Base-by-base conservation (phyloP, 2,888 invertebrate genomes). In the Cabera pusaria region DNA sequence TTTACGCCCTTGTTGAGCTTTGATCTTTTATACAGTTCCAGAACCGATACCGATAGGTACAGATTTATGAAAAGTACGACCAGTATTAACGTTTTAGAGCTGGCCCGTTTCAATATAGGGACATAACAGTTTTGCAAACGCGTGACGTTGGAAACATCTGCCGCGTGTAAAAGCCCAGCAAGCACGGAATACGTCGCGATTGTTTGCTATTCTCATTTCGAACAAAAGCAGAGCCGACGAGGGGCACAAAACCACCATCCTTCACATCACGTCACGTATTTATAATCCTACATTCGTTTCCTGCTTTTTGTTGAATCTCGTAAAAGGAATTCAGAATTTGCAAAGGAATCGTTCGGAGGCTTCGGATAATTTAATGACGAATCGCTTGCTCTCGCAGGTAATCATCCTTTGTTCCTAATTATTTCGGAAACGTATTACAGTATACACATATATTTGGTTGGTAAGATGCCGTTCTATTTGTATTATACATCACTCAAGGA, bases 221-320 rank as follows among this genome's bases (percentile, higher is more conserved):
- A 72, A 82, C 79, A 80, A 82, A 74, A 69, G 73, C 60, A 55
- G 55, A 48, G 48, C 36, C 48, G 53, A 47, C 45, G 49, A 37
- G 51, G 67, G 71, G 77, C 66, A 67, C 77, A 77, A 75, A 83
- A 75, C 83, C 84, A 79, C 80, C 84, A 84, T 81, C 83, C 78
- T 75, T 68, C 70, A 71, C 71, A 72, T 72, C 74, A 66, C 73
- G 67, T 74, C 82, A 80, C 78, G 82, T 84, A 81, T 83, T 82
- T 82, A 79, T 84, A 83, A 84, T 84, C 81, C 73, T 75, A 71
- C 74, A 72, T 70, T 70, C 70, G 70, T 75, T 83, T 85, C 86
- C 86, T 82, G 83, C 71, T 80, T 82, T 83, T 85, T 86, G 80
- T 84, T 74, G 65, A 64, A 72, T 69, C 67, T 74, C 72, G 69